Base-by-base conservation (phyloP, 1,140 invertebrate species). In the Aphelinus certus region DNA sequence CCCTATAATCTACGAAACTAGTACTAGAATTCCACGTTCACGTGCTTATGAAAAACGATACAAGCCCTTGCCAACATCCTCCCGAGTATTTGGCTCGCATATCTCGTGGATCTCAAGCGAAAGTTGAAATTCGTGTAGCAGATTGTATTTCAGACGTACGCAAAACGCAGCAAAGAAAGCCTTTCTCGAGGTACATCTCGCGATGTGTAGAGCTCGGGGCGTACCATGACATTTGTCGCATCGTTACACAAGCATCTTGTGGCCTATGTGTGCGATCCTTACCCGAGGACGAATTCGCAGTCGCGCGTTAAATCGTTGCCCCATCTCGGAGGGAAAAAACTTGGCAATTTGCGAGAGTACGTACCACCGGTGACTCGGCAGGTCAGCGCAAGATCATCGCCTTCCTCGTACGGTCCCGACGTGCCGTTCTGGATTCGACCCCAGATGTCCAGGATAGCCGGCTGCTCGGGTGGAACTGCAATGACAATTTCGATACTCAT, bases 391-490 rank as follows among this genome's bases (percentile, higher is more conserved):
- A 92, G 83, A 74, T 89, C 88, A 66, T 90, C 89, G 2, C 89
- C 90, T 81, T 92, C 91, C 73, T 90, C 88, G 80, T 91, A 90
- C 2, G 95, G 95, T 7, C 95, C 95, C 43, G 95, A 90, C 6
- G 92, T 91, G 74, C 86, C 85, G 71, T 93, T 93, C 82, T 94
- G 88, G 79, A 91, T 90, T 65, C 92, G 90, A 26, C 93, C 91
- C 91, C 91, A 92, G 82, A 92, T 89, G 86, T 96, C 94, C 79
- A 95, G 89, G 81, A 97, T 95, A 71, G 94, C 92, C 49, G 95
- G 94, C 81, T 93, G 91, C 80, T 95, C 94, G 3, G 95, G 95
- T 76, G 94, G 94, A 81, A 96, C 95, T 96, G 91, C 53, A 92
- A 92, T 80, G 26, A 26, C 26, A 26, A 26, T 26, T 26, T 26